Evolutionary conservation across 1,140 invertebrate genomes (phyloP), one percentile per base, ranked within the genome.

Genomic region (Cyphomyrmex costatus): DNA sequence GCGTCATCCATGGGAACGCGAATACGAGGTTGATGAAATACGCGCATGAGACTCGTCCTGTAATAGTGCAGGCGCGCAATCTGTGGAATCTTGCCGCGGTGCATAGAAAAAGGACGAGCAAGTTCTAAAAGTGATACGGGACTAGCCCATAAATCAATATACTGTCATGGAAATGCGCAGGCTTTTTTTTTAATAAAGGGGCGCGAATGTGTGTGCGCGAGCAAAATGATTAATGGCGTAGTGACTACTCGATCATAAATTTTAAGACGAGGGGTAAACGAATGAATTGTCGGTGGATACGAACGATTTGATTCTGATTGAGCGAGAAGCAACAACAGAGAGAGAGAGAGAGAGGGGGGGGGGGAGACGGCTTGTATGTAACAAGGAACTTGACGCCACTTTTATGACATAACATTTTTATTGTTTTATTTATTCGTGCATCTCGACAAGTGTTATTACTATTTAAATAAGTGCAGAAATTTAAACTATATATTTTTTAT

Each of bases 201-300:
- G 60, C 74, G 63, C 77, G 76, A 86, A 71, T 80, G 36, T 10
- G 2, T 42, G 36, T 10, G 36, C 10, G 68, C 76, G 68, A 76
- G 61, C 61, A n/a, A 36, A 58, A 82, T 90, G 89, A 91, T 90
- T 90, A 90, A 91, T 90, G 85, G 82, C 19, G 19, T 58, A 60
- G 19, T 86, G 85, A 63, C 77, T 71, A 21, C 46, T 56, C 88
- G 89, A 90, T 91, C 83, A 91, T 91, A 91, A 92, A 90, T 93
- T 89, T 87, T 80, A 58, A 53, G 61, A 65, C 77, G 83, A n/a
- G 66, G 70, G 71, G 27, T 85, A 86, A 87, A 89, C 78, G 78
- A 76, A 86, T 68, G 80, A 78, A 78, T 78, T 46, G 83, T 68
- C 66, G 77, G 36, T 77, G 63, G 74, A 51, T 73, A 70, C 76